Base-by-base conservation (phyloP, 2,797 vertebrate genomes). In the Podarcis lilfordi region DNA sequence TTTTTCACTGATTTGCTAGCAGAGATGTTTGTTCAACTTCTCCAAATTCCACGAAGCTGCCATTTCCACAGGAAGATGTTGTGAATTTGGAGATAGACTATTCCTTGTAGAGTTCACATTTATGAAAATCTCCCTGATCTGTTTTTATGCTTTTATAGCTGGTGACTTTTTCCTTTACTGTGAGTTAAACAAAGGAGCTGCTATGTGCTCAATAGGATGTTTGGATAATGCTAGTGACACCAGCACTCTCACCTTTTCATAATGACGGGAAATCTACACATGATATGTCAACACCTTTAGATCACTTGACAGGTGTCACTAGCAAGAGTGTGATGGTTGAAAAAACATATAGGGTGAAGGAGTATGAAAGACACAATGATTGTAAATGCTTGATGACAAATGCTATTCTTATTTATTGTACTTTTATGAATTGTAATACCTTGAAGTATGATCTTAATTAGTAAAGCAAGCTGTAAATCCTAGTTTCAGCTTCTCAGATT, bases 101-200 rank as follows among this genome's bases (percentile, higher is more conserved):
- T 80, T 69, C 37, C 55, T 32, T 74, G n/a, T 50, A 75, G 29
- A 74, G 37, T 15, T 85, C 61, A 19, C 61, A 19, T 43, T 29
- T 35, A 69, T 40, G 5, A 74, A 74, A 50, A 77, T 76, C 7
- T 55, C 32, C 35, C 45, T 29, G 37, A 72, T 37, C 21, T 72
- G 15, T 88, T 43, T 43, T 43, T 9, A 43, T 84, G n/a, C 13
- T 59, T 68, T 88, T 81, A 66, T 27, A 74, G 37, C 59, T 40
- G 55, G 43, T 84, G 50, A 61, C 9, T 61, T 71, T 80, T 74
- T 80, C 59, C 9, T 84, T 80, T 80, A 61, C 6, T 10, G 13
- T n/a, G n/a, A 85, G 21, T 21, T 59, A 50, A 25, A 71, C 64
- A 55, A 88, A 85, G 32, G 69, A 80, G 35, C 37, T 88, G 76